These are phyloP conservation scores for Himalopsyche kuldschensis DNA, from an alignment of 2,888 invertebrate species.

Conservation along the genomic window DNA sequence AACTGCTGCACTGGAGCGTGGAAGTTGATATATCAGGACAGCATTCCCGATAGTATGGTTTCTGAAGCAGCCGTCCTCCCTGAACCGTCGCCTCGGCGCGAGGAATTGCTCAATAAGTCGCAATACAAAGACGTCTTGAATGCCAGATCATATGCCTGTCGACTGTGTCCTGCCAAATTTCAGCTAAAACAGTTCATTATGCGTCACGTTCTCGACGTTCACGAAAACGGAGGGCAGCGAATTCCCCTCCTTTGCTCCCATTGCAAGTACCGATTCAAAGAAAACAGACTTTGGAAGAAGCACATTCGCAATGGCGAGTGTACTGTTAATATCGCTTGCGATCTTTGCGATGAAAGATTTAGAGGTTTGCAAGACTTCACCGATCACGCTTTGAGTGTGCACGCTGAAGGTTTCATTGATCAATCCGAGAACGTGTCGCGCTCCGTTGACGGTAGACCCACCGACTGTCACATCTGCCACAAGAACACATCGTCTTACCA, in stretches of 20 bases:
- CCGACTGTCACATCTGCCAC: conserved; percentile 60
- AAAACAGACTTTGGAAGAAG: conserved; percentile 53
- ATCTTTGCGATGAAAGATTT: conserved; percentile 55
- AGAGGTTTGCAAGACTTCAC: conserved; percentile 55
- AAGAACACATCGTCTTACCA: conserved; percentile 60
- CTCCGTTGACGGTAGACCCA: conserved; percentile 55
- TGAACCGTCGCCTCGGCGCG: conserved; percentile 40
- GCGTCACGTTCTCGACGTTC: conserved; percentile 57
- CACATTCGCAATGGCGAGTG: conserved; percentile 61
- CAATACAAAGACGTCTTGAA: conserved; percentile 58
- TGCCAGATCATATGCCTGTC: conserved; percentile 57
- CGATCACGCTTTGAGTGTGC: conserved; percentile 54
- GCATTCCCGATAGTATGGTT: conserved; percentile 56
- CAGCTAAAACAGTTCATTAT: conserved; percentile 58
- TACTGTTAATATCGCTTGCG: conserved; percentile 61
- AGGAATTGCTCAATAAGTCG: conserved; percentile 46
- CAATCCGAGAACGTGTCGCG: conserved; percentile 50
- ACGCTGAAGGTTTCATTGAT: conserved; percentile 52
- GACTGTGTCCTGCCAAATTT: conserved; percentile 57
- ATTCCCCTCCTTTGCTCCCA: conserved; percentile 54
- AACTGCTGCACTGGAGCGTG: conserved; percentile 57
- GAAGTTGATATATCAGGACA: conserved; percentile 57
- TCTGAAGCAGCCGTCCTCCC: conserved; percentile 47
- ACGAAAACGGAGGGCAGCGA: conserved; percentile 56
- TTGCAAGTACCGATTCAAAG: conserved; percentile 54